Conservation (phyloP, 53 echinoderm and acorn worm species). For the Paracentrotus lividus region DNA sequence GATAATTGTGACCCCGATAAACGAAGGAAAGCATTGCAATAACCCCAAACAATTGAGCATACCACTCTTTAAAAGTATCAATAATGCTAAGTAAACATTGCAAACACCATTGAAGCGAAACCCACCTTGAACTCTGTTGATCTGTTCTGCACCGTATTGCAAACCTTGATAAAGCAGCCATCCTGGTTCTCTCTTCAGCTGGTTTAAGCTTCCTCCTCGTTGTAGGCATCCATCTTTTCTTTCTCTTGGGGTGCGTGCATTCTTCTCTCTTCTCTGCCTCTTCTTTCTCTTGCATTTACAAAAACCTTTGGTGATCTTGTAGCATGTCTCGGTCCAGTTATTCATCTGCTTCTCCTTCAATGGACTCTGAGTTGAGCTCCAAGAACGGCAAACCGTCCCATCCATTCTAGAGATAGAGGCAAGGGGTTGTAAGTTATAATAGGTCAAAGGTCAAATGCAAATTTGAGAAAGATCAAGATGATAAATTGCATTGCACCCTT, state of each 20-base stretch:
- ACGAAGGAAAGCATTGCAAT: too few species aligned
- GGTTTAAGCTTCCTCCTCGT: constrained; percentile 80
- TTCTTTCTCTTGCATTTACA: constrained; percentile 89
- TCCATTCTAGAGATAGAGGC: constrained; percentile 81
- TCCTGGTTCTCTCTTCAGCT: constrained; percentile 89
- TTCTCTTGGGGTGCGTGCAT: constrained; percentile 90
- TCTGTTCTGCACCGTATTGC: constrained; percentile 93
- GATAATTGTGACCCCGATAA: too few species aligned
- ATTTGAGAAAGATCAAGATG: neutral
- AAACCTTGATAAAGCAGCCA: constrained; percentile 95
- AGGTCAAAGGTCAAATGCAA: neutral
- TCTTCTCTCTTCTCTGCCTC: constrained; percentile 95
- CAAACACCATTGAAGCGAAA: too few species aligned
- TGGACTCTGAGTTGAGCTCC: constrained; percentile 95
- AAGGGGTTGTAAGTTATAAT: too few species aligned
- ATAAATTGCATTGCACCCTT: neutral
- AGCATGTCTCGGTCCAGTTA: constrained; percentile 99
- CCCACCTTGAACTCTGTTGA: constrained; percentile 94
- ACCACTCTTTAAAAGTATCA: too few species aligned
- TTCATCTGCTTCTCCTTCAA: constrained; percentile 93
- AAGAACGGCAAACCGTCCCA: constrained; percentile 99
- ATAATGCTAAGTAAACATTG: too few species aligned
- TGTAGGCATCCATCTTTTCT: constrained; percentile 75
- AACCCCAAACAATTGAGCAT: too few species aligned
- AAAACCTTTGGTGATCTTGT: constrained; percentile 99